A percentile compares a stretch with the other conserved stretches of the same genome.
Evolutionary conservation across 2,797 vertebrate species (phyloP).

Genomic region (Toxotes lorentzi): DNA sequence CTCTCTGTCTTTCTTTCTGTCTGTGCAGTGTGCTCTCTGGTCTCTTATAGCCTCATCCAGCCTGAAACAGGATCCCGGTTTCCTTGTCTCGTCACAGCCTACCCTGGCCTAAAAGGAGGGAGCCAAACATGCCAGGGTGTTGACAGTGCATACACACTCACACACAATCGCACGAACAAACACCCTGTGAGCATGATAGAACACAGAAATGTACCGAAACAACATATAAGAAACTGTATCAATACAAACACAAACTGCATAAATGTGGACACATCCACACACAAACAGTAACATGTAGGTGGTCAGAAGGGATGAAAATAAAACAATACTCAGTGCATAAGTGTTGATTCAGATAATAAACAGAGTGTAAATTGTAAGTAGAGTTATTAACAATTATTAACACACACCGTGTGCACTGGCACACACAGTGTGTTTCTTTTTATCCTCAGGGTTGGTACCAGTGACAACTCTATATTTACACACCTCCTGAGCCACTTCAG

Average conservation of each 20-base stretch:
- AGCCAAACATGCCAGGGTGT: slow-evolving; percentile 78
- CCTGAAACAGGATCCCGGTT: slow-evolving; percentile 92
- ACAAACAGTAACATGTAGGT: not conserved
- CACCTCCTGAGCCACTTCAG: slow-evolving; percentile 27
- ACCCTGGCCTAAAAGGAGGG: slow-evolving; percentile 76
- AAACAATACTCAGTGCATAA: not conserved
- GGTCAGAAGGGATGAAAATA: not conserved
- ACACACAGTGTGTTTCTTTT: slow-evolving; percentile 31
- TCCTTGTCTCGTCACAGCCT: slow-evolving; percentile 78
- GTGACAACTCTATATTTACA: slow-evolving; percentile 70
- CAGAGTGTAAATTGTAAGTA: not conserved
- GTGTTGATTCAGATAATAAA: not conserved
- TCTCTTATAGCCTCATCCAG: slow-evolving; percentile 88
- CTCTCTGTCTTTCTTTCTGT: slow-evolving; percentile 48
- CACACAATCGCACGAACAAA: slow-evolving; percentile 30
- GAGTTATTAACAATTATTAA: slow-evolving; percentile 21
- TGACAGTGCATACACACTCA: slow-evolving; percentile 53
- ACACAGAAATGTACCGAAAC: slow-evolving; percentile 27
- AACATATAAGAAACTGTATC: not conserved
- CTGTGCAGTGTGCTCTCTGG: slow-evolving; percentile 63
- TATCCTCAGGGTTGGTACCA: slow-evolving; percentile 40
- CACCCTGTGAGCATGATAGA: slow-evolving; percentile 5
- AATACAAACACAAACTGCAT: not conserved
- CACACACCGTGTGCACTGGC: slow-evolving; percentile 4
- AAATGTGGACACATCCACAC: not conserved